Percentiles rank a stretch among this genome's conserved stretches.
These are phyloP conservation scores for Venustaconcha ellipsiformis DNA, from an alignment of 1,140 invertebrate genomes.

Conservation along the genomic window DNA sequence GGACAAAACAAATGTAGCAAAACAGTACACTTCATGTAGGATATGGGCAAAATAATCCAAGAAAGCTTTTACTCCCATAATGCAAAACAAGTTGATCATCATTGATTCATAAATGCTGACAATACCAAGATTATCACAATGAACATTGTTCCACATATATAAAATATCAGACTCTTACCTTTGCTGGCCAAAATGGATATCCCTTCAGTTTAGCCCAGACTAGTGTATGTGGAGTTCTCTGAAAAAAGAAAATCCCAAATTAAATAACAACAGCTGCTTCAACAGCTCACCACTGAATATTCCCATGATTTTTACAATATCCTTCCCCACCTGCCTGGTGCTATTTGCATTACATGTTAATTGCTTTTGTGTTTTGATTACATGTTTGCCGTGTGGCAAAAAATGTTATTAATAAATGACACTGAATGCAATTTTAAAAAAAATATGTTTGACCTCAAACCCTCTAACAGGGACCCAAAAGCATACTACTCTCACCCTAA, in stretches of 20 bases:
- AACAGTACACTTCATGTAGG: neutral
- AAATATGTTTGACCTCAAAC: too few relatives aligned
- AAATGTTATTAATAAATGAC: too few relatives aligned
- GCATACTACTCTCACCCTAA: too few relatives aligned
- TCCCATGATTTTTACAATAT: too few relatives aligned
- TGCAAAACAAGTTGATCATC: neutral
- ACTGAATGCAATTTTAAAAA: too few relatives aligned
- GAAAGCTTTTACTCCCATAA: neutral
- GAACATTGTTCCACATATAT: neutral
- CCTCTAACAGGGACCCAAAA: too few relatives aligned
- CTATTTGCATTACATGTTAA: too few relatives aligned
- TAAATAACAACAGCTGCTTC: too few relatives aligned
- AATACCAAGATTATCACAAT: neutral
- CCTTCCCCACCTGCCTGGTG: too few relatives aligned
- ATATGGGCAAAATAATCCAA: neutral
- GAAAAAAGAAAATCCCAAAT: constrained; percentile 40
- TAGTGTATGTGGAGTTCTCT: constrained; percentile 82
- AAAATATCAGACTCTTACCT: constrained; percentile 66
- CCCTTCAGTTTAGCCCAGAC: constrained; percentile 95
- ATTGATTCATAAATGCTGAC: neutral
- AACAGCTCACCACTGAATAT: too few relatives aligned
- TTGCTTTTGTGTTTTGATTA: too few relatives aligned
- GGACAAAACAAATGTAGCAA: neutral
- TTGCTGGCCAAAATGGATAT: constrained; percentile 95
- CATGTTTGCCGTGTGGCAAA: too few relatives aligned